Evolutionary conservation across 2,888 invertebrate genomes (phyloP), one percentile per base, ranked within the genome.

Genomic region (Lasioglossum morio): DNA sequence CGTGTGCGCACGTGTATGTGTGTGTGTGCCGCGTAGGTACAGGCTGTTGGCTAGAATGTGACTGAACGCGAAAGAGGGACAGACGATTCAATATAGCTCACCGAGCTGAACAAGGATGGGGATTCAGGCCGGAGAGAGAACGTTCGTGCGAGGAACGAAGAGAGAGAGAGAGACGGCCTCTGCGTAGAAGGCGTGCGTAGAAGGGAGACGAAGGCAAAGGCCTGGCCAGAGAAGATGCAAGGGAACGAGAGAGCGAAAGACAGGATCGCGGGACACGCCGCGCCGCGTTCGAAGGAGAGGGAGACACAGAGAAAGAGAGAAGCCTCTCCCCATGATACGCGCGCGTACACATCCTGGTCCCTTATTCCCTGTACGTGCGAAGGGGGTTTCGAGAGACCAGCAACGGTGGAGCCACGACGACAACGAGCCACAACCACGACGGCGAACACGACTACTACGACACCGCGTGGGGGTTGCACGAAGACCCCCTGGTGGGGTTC

Each of bases 401-500:
- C 84, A 86, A 82, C 88, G 87, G 85, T 83, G 83, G 85, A 87
- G 87, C 89, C 85, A 89, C 85, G 89, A 74, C 88, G 86, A 84
- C 79, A 81, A 85, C 81, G 87, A 87, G 82, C 82, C 76, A 86
- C 85, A 86, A 83, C 85, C 81, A 87, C 79, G 87, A 84, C 89
- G 85, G 80, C 89, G 88, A 88, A 82, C 86, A 88, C 87, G 89
- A 90, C 89, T 77, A 87, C 90, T 81, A 90, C 86, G 90, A 89
- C 85, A 88, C 85, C 87, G 90, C 91, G 92, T 92, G 93, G 93
- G 92, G 92, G 92, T 91, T 90, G 91, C 90, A 92, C 89, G 89
- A 89, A 90, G 93, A 92, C 94, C 94, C 94, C 94, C 94, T 94
- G 93, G 93, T 93, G 94, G 94, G 94, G 93, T 93, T 93, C 94